These are phyloP conservation scores for Heliconius congener DNA, from an alignment of 1,140 invertebrate species.

Conservation along the genomic window DNA sequence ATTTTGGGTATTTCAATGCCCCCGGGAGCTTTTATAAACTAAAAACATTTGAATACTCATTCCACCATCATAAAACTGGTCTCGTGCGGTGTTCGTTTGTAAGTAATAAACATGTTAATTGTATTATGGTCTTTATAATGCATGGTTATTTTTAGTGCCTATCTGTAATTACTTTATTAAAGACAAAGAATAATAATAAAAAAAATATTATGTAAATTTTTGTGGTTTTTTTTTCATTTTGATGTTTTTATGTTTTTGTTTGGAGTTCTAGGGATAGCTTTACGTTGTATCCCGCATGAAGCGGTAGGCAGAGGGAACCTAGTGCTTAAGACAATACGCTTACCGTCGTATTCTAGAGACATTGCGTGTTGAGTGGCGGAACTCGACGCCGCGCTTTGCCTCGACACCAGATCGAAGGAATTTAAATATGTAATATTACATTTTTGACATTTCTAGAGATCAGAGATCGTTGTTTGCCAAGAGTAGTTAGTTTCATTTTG, in stretches of 20 bases:
- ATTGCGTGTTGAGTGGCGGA: too few species aligned
- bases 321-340: too few species aligned
- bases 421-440: too few species aligned
- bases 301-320: too few species aligned
- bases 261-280: too few species aligned
- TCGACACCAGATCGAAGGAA: too few species aligned
- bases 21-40: background rate
- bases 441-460: too few species aligned
- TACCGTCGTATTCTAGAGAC: too few species aligned
- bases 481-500: too few species aligned
- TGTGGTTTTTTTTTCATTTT: conserved; percentile 43
- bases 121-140: conserved; percentile 76
- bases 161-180: conserved; percentile 80
- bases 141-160: conserved; percentile 81
- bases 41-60: conserved; percentile 3
- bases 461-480: too few species aligned
- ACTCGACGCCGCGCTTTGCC: too few species aligned
- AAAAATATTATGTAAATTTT: conserved; percentile 75
- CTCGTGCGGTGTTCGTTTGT: conserved; percentile 65
- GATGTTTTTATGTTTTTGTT: background rate
- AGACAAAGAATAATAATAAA: conserved; percentile 76
- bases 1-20: background rate
- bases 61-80: conserved; percentile 5
- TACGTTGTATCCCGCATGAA: too few species aligned
- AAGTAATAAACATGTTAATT: conserved; percentile 70